phyloP scores from a whole-genome alignment of 2,113 vertebrate species.

The Lycaon pictus region DNA sequence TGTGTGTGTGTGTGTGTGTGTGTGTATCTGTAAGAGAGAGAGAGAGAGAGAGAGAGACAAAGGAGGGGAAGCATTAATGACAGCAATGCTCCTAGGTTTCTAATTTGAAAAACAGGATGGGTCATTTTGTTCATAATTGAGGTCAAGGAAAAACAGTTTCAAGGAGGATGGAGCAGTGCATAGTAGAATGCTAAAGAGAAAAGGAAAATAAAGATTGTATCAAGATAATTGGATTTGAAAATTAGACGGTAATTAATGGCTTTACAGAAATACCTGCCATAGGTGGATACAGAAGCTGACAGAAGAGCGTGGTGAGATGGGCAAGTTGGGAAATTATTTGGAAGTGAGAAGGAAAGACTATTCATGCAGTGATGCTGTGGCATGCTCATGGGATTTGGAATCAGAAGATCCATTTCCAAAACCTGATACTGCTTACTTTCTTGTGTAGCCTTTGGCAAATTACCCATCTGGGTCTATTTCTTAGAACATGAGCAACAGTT shows the following conservation, averaged over 20 bases:
- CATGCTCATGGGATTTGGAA: neutral
- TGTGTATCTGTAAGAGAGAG: neutral
- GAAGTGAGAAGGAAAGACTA: neutral
- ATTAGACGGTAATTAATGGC: neutral
- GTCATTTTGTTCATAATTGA: conserved; percentile 32
- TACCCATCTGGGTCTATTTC: neutral
- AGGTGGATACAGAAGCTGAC: neutral
- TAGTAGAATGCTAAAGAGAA: neutral
- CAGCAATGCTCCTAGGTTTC: neutral
- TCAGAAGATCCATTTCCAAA: neutral
- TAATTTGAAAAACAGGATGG: neutral
- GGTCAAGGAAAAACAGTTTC: conserved; percentile 1
- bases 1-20: neutral
- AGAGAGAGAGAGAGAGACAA: neutral
- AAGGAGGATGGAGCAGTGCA: neutral
- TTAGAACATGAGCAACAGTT: neutral
- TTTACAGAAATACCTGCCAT: conserved; percentile 10
- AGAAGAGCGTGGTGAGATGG: neutral
- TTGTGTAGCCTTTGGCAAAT: neutral
- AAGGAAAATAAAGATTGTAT: neutral
- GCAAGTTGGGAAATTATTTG: neutral
- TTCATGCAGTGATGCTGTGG: neutral
- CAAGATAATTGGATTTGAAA: neutral
- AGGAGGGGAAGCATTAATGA: neutral
- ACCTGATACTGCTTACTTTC: neutral